phyloP scores from a whole-genome alignment of 2,888 invertebrate species.

The Resseliella maxima region DNA sequence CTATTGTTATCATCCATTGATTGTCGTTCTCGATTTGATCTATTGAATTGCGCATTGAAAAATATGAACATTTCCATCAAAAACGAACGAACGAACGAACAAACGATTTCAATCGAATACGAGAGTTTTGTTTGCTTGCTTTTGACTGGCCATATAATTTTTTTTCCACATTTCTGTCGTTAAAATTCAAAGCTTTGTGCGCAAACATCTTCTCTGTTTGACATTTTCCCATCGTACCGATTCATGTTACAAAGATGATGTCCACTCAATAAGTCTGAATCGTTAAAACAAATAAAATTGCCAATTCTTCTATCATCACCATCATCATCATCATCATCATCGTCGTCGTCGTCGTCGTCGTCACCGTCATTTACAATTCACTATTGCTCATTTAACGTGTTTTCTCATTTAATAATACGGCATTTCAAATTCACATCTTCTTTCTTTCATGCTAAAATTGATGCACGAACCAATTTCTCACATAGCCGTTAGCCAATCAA shows the following conservation, averaged over 20 bases:
- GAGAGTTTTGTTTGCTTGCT: neutral
- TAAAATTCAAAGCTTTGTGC: constrained; percentile 11
- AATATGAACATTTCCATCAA: too few species aligned
- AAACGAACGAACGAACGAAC: too few species aligned
- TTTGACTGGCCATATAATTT: neutral
- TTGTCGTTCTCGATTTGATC: neutral
- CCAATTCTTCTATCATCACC: neutral
- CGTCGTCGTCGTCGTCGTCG: too few species aligned
- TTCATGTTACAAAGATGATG: neutral
- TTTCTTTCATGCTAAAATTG: neutral
- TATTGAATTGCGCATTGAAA: neutral
- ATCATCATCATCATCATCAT: too few species aligned
- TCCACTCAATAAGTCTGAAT: constrained; percentile 34
- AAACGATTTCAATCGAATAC: too few species aligned
- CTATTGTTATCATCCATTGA: neutral
- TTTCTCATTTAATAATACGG: neutral
- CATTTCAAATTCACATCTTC: neutral
- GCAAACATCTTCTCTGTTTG: neutral
- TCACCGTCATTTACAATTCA: neutral
- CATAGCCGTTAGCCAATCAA: neutral
- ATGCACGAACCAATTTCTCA: neutral
- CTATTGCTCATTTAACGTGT: neutral
- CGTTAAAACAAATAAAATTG: constrained; percentile 8
- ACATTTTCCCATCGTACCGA: neutral
- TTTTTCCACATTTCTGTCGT: neutral